These are phyloP conservation scores for Furcifer pardalis DNA, from an alignment of 2,797 vertebrate species.

Conservation along the genomic window DNA sequence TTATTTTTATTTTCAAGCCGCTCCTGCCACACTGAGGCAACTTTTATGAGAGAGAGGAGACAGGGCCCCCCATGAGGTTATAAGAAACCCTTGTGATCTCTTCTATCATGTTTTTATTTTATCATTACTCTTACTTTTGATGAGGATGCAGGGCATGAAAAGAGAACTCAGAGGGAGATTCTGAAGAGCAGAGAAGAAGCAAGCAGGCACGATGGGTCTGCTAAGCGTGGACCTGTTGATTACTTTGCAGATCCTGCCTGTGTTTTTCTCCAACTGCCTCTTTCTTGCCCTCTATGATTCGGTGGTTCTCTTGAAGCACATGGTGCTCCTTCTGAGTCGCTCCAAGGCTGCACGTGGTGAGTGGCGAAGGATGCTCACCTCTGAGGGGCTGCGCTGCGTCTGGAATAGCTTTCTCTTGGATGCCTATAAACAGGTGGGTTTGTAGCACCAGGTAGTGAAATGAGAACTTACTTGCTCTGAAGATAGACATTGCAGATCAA, in stretches of 20 bases:
- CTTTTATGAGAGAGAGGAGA: slow-evolving; percentile 45
- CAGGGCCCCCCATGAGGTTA: slow-evolving; percentile 34
- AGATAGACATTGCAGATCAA: neutral
- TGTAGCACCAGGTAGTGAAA: neutral
- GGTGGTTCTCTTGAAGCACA: slow-evolving; percentile 92
- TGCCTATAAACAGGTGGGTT: slow-evolving; percentile 92
- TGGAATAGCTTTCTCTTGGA: slow-evolving; percentile 98
- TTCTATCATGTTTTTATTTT: slow-evolving; percentile 56
- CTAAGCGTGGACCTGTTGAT: slow-evolving; percentile 93
- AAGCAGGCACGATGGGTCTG: slow-evolving; percentile 84
- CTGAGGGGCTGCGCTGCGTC: slow-evolving; percentile 92
- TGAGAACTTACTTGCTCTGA: neutral
- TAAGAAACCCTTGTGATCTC: slow-evolving; percentile 52
- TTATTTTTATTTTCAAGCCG: slow-evolving; percentile 56
- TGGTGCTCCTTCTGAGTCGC: slow-evolving; percentile 88
- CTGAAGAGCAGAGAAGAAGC: slow-evolving; percentile 59
- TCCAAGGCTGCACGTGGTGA: slow-evolving; percentile 82
- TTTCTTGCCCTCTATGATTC: slow-evolving; percentile 97
- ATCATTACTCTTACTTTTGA: slow-evolving; percentile 56
- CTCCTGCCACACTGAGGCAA: slow-evolving; percentile 64
- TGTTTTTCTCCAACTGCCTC: slow-evolving; percentile 97
- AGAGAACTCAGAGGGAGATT: slow-evolving; percentile 61
- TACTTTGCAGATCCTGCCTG: slow-evolving; percentile 94
- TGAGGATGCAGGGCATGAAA: slow-evolving; percentile 67
- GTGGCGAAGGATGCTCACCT: slow-evolving; percentile 95